phyloP scores from a whole-genome alignment of 2,888 invertebrate genomes.

The Ctena decussata region DNA sequence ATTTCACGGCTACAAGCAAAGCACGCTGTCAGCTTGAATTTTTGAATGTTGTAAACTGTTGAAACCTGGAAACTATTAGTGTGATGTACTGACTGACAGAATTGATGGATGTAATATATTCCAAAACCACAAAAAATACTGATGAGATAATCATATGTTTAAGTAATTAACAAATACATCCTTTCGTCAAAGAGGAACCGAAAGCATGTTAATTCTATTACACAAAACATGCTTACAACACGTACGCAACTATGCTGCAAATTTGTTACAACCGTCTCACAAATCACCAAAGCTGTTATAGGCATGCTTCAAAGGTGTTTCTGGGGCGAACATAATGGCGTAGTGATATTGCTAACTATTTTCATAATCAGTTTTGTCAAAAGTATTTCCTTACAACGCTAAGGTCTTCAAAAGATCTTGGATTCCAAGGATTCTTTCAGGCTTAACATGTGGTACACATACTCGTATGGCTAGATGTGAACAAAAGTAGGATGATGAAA shows the following conservation, averaged over 20 bases:
- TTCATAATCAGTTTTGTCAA: neutral
- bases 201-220: neutral
- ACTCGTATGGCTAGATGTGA: too few species aligned
- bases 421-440: too few species aligned
- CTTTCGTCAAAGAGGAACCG: neutral
- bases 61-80: too few species aligned
- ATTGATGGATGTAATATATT: neutral
- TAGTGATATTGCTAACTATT: neutral
- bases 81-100: neutral
- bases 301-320: neutral
- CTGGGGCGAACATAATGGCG: too few species aligned
- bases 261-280: neutral
- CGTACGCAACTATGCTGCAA: neutral
- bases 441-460: too few species aligned
- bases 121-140: neutral
- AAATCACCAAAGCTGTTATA: neutral
- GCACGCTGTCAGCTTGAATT: too few species aligned
- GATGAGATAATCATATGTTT: neutral
- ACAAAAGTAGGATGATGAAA: too few species aligned
- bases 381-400: neutral
- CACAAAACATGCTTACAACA: constrained; percentile 7
- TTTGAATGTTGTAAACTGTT: too few species aligned
- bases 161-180: neutral
- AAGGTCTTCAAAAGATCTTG: too few species aligned
- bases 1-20: too few species aligned